A percentile compares a stretch with the other conserved stretches of the same genome.
Conservation (phyloP, 2,113 vertebrate genomes). For the Regulus satrapa region DNA sequence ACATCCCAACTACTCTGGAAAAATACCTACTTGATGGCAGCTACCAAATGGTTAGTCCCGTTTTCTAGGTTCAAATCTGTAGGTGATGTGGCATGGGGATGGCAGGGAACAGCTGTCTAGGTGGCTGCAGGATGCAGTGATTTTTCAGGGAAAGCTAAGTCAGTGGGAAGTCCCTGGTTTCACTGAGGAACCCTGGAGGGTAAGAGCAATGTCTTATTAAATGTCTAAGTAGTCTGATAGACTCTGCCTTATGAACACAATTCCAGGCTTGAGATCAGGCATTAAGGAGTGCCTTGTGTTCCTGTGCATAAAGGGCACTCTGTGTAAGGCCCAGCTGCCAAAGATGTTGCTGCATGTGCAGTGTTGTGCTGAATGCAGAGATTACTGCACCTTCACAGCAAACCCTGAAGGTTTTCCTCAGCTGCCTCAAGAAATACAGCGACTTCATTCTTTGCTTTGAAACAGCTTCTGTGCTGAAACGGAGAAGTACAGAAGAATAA, state of each 20-base stretch:
- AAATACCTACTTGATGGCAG: neutral
- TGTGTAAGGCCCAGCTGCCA: neutral
- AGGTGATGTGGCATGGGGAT: neutral
- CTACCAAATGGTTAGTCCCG: neutral
- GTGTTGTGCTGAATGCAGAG: neutral
- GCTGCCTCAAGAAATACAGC: neutral
- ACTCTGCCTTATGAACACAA: neutral
- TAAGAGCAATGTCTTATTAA: neutral
- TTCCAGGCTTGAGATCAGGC: neutral
- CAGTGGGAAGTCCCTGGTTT: neutral
- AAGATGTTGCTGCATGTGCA: neutral
- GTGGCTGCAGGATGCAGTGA: neutral
- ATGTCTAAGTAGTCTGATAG: neutral
- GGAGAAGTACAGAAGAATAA: neutral
- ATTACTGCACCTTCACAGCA: conserved; percentile 7
- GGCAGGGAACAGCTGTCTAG: neutral
- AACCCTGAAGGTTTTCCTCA: neutral
- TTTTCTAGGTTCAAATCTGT: neutral
- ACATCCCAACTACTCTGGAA: neutral
- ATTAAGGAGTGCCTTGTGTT: conserved; percentile 8
- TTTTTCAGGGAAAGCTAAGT: neutral
- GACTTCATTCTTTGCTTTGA: neutral
- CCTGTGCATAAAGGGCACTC: neutral
- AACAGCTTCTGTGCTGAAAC: neutral
- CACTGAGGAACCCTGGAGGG: neutral